phyloP scores from a whole-genome alignment of 2,888 invertebrate genomes.

The Argyresthia albistria region DNA sequence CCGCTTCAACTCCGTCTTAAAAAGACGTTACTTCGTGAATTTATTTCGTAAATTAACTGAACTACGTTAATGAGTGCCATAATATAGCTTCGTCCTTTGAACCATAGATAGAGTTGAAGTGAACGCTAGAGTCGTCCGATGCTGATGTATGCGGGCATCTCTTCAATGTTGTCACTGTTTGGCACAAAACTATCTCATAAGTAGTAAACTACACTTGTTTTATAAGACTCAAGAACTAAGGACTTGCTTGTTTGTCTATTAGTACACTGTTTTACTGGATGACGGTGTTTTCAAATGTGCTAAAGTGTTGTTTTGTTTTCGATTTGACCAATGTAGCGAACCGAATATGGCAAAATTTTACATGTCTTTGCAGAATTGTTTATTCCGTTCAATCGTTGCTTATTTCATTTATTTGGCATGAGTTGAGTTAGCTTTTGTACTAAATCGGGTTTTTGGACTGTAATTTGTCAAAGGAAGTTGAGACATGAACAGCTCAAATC shows the following conservation, averaged over 20 bases:
- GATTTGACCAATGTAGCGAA: background rate
- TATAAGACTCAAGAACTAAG: background rate
- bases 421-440: no score
- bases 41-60: no score
- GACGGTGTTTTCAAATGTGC: background rate
- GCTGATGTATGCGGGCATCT: conserved; percentile 12
- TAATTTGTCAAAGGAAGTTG: no score
- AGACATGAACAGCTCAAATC: no score
- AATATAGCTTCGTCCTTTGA: background rate
- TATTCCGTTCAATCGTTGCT: no score
- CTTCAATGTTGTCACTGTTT: conserved; percentile 41
- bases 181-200: no score
- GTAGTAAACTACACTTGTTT: no score
- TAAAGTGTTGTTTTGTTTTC: background rate
- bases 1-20: conserved; percentile 31
- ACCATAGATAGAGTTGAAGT: conserved; percentile 7
- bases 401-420: no score
- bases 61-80: no score
- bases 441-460: no score
- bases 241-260: conserved; percentile 1
- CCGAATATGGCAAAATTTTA: conserved; percentile 4
- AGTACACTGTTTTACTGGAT: background rate
- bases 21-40: background rate
- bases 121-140: conserved; percentile 10
- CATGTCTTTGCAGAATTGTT: conserved; percentile 28